A percentile compares a stretch with the other conserved stretches of the same genome.
Evolutionary conservation across 2,113 vertebrate species (phyloP).

Genomic region (Microtus montanus): DNA sequence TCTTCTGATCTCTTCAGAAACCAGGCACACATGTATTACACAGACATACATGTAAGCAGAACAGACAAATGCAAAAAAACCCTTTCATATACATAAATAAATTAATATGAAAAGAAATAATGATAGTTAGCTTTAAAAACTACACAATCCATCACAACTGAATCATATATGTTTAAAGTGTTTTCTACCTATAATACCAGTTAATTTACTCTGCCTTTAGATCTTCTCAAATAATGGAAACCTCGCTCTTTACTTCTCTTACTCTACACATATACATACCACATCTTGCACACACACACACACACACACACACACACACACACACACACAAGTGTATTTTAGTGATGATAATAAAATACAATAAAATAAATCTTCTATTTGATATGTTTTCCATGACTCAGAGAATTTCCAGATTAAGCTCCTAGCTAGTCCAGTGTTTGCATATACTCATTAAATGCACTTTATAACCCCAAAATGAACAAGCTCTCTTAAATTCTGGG

Average conservation of each 20-base stretch:
- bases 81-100: neutral
- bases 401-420: neutral
- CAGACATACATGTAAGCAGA: too few relatives aligned
- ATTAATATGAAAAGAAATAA: neutral
- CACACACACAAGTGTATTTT: neutral
- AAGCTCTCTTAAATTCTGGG: neutral
- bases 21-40: neutral
- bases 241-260: neutral
- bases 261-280: neutral
- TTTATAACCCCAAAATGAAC: neutral
- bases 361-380: neutral
- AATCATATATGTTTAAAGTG: neutral
- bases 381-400: neutral
- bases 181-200: neutral
- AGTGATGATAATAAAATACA: neutral
- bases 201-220: neutral
- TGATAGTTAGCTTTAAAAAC: neutral
- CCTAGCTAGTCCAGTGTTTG: neutral
- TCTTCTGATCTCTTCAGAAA: neutral
- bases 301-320: neutral
- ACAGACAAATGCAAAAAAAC: neutral
- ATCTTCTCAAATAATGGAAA: neutral
- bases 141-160: neutral
- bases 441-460: neutral
- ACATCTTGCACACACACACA: neutral